Evolutionary conservation across 2,888 invertebrate genomes (phyloP), one percentile per base, ranked within the genome.

Genomic region (Cacoxenus indagator): DNA sequence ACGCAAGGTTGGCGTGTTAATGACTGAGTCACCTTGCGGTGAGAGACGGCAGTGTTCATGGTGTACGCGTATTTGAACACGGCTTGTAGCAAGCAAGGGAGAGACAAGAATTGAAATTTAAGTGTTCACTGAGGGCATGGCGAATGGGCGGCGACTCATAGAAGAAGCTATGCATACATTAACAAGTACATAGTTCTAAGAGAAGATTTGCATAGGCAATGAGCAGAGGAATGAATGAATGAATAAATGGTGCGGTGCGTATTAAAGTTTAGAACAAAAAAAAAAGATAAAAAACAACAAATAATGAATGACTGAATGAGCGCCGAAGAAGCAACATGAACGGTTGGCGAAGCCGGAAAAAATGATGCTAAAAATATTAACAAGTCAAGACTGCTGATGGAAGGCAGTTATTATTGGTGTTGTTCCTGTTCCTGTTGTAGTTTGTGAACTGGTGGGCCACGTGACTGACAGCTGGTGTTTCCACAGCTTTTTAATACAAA

Each of bases 1-100:
- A 73, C 77, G 77, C 43, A 54, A 19, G 5, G 62, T 62, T 45
- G 66, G 31, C 27, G 51, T 73, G 73, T 55, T 22, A n/a, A 46
- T 19, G 46, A 17, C 46, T 46, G 46, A 11, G 5, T 46, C n/a
- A 46, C 46, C n/a, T 46, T 17, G 22, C 17, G 8, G 2, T 19
- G 4, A 8, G 48, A n/a, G 19, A 22, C 1, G 14, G 37, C 37
- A 37, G 2, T 4, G 37, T 37, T 37, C 2, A 37, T 11, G 9
- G 2, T 4, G 37, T 37, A 11, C 2, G 14, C 8, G 9, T 11
- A 37, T 37, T 37, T 37, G 8, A 8, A 4, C 37, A 4, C 14
- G 37, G 37, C 37, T 37, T 37, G 14, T 26, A 55, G 26, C 26
- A 55, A n/a, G 55, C 55, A 43, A 43, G 45, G 14, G 11, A n/a